Conservation (phyloP, 2,113 vertebrate species). For the Jacana jacana region DNA sequence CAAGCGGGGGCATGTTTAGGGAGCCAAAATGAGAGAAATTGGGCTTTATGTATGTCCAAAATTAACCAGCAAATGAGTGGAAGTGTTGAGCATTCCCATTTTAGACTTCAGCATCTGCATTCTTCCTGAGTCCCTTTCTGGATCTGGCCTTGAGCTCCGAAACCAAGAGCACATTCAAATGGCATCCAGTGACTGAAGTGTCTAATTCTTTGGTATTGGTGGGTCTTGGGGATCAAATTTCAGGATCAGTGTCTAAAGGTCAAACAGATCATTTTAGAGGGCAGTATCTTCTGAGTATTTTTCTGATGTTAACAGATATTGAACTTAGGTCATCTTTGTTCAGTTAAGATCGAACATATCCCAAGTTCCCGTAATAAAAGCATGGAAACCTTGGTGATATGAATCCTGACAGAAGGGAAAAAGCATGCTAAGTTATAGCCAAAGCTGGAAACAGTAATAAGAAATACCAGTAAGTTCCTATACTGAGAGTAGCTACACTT, state of each 20-base stretch:
- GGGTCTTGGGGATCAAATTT: neutral
- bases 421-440: neutral
- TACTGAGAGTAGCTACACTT: neutral
- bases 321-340: neutral
- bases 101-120: slow-evolving; percentile 2
- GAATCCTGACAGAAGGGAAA: neutral
- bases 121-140: neutral
- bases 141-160: neutral
- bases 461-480: neutral
- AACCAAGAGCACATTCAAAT: neutral
- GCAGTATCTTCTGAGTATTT: neutral
- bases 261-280: neutral
- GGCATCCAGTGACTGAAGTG: neutral
- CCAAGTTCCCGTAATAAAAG: neutral
- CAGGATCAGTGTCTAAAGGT: neutral
- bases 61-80: neutral
- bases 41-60: neutral
- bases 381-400: neutral
- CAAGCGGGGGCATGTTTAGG: accelerated
- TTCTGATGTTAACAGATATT: neutral
- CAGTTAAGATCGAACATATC: neutral
- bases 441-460: neutral
- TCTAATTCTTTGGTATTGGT: neutral
- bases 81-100: neutral
- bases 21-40: neutral